Base-by-base conservation (phyloP, 2,113 vertebrate genomes). In the Crocuta crocuta region DNA sequence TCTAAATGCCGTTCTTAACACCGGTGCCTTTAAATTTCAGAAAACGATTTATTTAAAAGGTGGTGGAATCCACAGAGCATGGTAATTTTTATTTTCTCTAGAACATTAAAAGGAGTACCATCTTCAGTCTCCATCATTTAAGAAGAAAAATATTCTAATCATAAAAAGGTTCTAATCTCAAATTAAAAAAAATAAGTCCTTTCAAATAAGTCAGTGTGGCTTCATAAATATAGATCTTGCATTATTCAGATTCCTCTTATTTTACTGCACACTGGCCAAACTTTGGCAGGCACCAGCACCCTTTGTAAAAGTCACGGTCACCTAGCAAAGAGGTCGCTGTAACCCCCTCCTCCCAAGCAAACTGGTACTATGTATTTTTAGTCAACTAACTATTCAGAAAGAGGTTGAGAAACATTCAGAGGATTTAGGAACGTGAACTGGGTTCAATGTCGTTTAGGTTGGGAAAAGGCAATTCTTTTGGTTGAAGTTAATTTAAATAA, bases 401-500 rank as follows among this genome's bases (percentile, higher is more conserved):
- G 31, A 39, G 78, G 19, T 45, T 31, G 65, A 88, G 55, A 81
- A 80, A 78, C 8, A 19, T 66, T 68, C 66, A 48, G 84, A 89
- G 23, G 17, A 61, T 58, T 65, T 50, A 76, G 66, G 39, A 71
- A 76, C 17, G 11, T 78, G 21, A 87, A 24, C 19, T 39, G 58
- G 9, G 66, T 58, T 85, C 45, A 43, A 28, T 9, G 33, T 53
- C 74, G 73, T 73, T 43, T 48, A 45, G n/a, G 58, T 43, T 45
- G 35, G 35, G 8, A 4, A 16, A 74, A 79, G 48, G 23, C 71
- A 70, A 10, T 39, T 63, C 50, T 81, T 66, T 71, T 26, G 13
- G 13, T 86, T 76, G 73, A 35, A 45, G 21, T 61, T 73, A 28
- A 74, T 97, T 94, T 87, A 78, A 97, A 79, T 76, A 85, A 92